Evolutionary conservation across 2,113 vertebrate genomes (phyloP), one percentile per base, ranked within the genome.

Genomic region (Shinisaurus crocodilurus): DNA sequence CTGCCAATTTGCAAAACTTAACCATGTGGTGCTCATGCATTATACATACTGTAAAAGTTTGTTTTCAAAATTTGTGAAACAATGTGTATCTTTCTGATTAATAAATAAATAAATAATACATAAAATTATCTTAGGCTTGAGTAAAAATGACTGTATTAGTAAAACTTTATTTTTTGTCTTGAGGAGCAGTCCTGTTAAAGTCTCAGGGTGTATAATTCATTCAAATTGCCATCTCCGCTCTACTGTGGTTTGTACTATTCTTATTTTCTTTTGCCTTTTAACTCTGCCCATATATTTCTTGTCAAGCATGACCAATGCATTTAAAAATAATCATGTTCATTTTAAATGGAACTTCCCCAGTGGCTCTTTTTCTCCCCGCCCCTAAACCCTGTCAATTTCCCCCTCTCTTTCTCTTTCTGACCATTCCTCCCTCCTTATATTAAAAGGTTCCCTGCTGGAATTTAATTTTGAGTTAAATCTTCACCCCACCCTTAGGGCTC

Each of bases 391-490:
- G 54, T 88, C 80, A 76, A 89, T 88, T 83, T 92, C 90, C 65
- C 91, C 88, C 93, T 83, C 40, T 40, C 20, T 84, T 84, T 87
- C 1, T 96, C 54, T 57, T 94, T 72, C 92, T 95, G 88, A 92
- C 92, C 70, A 57, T 94, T 96, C 96, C 96, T 92, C 92, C 63
- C 92, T 95, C 60, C 92, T 96, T 94, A 93, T 86, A 95, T 94
- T 96, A 95, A 96, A 97, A 97, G 84, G 77, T 93, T 83, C 94
- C 82, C 94, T 96, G 85, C 79, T 95, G 94, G 89, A 97, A 96
- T 96, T 96, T 96, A 96, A 96, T 97, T 97, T 96, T 95, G 85
- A 96, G 91, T 94, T 95, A 96, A 97, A 95, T 95, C 74, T 96
- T 95, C 50, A 92, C 90, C 89, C 93, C 92, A 82, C 90, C 90